Base-by-base conservation (phyloP, 1,140 invertebrate species). In the Drosophila triauraria region DNA sequence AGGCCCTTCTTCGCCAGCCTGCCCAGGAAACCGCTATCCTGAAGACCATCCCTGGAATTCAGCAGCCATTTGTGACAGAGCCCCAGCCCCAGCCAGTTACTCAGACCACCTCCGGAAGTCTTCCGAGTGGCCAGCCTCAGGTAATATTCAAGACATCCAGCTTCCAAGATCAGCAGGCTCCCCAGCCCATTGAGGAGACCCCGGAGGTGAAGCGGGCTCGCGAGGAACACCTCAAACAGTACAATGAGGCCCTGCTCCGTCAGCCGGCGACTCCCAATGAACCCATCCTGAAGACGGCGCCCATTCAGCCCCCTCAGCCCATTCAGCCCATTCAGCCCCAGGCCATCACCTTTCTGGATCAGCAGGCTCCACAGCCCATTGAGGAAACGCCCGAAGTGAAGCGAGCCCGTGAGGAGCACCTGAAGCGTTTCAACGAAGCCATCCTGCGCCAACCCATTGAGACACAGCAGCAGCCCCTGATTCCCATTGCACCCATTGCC, bases 371-470 rank as follows among this genome's bases (percentile, higher is more conserved):
- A 0, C 62, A 63, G 15, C 40, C 62, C 15, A 43, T 64, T 8
- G 25, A 78, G 53, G 91, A 92, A 17, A 81, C 91, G 1, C 67
- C 87, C 0, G 91, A 92, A n/a, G 83, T 90, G 20, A 80, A 83
- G 40, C 72, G 56, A 3, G 87, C 84, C 1, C 77, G 91, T 0
- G 91, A 92, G 50, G 75, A 92, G 32, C 91, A 92, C 48, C 63
- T 91, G 2, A 77, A 80, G 56, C 61, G 78, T n/a, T 92, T 72
- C 44, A 81, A 90, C 35, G 79, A 87, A 25, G 85, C 77, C 9
- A 32, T 80, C 2, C 54, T 68, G 13, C 61, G 72, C 2, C 58
- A 82, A 32, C 20, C 78, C 12, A 46, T 48, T n/a, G 72, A 77
- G 17, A 38, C 42, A 4, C 67, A 68, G 32, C 69, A 67, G 30